Percentiles rank a stretch among this genome's conserved stretches.
These are phyloP conservation scores for Zaprionus taronus DNA, from an alignment of 1,140 invertebrate genomes.

Conservation along the genomic window DNA sequence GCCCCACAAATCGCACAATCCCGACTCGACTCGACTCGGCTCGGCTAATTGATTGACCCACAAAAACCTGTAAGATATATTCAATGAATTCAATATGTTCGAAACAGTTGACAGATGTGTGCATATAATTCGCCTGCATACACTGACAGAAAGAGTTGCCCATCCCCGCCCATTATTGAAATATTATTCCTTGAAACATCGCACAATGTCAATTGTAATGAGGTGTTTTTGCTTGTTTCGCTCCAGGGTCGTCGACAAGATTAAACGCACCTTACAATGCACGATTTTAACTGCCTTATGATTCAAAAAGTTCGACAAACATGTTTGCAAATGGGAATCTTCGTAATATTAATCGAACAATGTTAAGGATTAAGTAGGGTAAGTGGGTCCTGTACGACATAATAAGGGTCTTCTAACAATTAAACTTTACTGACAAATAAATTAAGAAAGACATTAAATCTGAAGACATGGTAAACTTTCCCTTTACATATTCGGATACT, in stretches of 20 bases:
- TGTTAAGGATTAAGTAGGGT: neutral
- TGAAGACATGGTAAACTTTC: too few species aligned
- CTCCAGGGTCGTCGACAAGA: neutral
- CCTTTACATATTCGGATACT: too few species aligned
- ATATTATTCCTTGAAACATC: neutral
- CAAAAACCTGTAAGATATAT: constrained; percentile 6
- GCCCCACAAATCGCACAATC: neutral
- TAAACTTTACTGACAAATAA: too few species aligned
- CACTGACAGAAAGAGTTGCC: neutral
- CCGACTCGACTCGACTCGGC: neutral
- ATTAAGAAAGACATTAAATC: too few species aligned
- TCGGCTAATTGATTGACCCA: constrained; percentile 4
- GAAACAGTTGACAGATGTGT: constrained; percentile 8
- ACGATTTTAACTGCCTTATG: neutral
- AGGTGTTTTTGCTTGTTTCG: neutral
- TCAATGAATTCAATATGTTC: neutral
- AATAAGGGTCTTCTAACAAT: neutral
- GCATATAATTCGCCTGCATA: neutral
- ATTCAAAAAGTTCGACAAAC: neutral
- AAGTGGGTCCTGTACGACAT: neutral
- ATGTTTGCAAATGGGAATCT: neutral
- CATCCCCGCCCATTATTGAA: neutral
- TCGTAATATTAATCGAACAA: neutral
- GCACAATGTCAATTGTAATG: neutral
- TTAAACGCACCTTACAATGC: neutral